These are phyloP conservation scores for Pithys albifrons DNA, from an alignment of 2,113 vertebrate species.

Conservation along the genomic window DNA sequence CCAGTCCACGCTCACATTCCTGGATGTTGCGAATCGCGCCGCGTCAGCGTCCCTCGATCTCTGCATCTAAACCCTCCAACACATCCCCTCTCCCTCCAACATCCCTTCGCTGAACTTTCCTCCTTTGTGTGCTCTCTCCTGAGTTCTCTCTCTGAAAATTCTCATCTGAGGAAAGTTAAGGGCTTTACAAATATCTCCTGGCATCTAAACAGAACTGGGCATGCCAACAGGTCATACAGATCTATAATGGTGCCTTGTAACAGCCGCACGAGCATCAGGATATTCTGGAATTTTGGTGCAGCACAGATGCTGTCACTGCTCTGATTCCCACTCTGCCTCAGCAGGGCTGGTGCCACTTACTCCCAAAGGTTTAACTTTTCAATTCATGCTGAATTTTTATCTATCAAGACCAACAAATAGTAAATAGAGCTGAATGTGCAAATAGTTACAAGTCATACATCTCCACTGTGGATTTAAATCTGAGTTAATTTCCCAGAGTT, in stretches of 20 bases:
- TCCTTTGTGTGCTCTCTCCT: background rate
- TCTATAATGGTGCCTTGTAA: constrained; percentile 23
- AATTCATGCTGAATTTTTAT: background rate
- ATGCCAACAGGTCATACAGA: background rate
- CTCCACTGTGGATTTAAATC: background rate
- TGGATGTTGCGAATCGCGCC: background rate
- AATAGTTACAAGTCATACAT: background rate
- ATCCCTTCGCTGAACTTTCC: background rate
- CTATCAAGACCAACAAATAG: background rate
- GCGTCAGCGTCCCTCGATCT: background rate
- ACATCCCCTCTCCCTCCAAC: background rate
- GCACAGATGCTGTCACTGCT: background rate
- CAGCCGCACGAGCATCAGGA: background rate
- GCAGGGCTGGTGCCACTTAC: background rate
- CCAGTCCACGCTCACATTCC: constrained; percentile 11
- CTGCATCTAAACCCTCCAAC: constrained; percentile 7
- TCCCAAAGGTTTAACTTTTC: background rate
- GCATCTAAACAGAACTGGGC: background rate
- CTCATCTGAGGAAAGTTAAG: background rate
- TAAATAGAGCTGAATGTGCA: background rate
- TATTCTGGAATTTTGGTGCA: background rate
- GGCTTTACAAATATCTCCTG: background rate
- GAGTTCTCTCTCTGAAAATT: background rate
- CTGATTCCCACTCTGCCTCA: background rate
- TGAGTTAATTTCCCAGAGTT: background rate